Conservation (phyloP, 2,797 vertebrate genomes). For the Sus cebifrons region DNA sequence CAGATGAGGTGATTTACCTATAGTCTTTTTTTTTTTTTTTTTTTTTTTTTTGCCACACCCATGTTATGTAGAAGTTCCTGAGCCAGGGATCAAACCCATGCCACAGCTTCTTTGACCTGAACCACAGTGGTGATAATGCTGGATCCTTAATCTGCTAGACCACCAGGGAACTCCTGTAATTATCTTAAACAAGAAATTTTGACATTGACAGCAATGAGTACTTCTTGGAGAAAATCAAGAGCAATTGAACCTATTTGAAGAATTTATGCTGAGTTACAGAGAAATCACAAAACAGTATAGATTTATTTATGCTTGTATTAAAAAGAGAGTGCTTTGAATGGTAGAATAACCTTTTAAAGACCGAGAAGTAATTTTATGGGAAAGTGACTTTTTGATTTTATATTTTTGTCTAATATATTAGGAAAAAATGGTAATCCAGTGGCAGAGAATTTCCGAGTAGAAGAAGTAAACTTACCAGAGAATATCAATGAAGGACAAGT, state of each 20-base stretch:
- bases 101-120: no score
- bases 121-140: no score
- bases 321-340: conserved; percentile 41
- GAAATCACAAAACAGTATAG: conserved; percentile 40
- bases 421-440: conserved; percentile 93
- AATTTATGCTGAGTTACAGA: conserved; percentile 48
- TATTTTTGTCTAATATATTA: conserved; percentile 84
- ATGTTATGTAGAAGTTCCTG: no score
- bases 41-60: no score
- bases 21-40: neutral
- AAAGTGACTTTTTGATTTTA: conserved; percentile 58
- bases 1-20: conserved; percentile 9
- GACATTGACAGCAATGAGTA: conserved; percentile 40
- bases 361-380: conserved; percentile 22
- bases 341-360: conserved; percentile 42
- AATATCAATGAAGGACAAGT: conserved; percentile 92
- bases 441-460: conserved; percentile 94
- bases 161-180: neutral
- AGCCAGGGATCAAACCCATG: no score
- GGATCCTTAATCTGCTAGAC: no score
- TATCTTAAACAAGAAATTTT: conserved; percentile 55
- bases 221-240: conserved; percentile 46
- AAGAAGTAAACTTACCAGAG: conserved; percentile 90
- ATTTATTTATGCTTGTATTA: conserved; percentile 52
- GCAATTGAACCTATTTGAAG: neutral